Evolutionary conservation across 2,888 invertebrate genomes (phyloP).

Genomic region (Netelia inedita): DNA sequence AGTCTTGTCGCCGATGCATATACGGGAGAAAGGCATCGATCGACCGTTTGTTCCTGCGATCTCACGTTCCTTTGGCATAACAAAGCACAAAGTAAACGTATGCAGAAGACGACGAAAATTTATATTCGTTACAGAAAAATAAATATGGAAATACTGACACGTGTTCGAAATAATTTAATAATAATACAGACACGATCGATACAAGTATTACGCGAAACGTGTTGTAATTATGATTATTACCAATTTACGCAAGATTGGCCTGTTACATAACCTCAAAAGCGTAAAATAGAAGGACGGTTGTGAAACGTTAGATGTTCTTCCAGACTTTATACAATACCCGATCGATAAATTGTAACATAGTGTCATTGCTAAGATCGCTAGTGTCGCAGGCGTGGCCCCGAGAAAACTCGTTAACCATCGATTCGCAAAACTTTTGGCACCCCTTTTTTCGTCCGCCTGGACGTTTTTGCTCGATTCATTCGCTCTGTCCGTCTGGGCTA

Average conservation of each 20-base stretch:
- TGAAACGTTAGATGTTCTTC: not conserved
- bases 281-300: not conserved
- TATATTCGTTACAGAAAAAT: too few species aligned
- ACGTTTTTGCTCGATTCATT: constrained; percentile 44
- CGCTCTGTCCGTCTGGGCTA: constrained; percentile 52
- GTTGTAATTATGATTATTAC: too few species aligned
- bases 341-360: not conserved
- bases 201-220: too few species aligned
- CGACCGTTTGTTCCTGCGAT: not conserved
- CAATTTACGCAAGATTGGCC: too few species aligned
- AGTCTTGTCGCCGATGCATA: not conserved
- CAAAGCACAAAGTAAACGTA: too few species aligned
- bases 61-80: not conserved
- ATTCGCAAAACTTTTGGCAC: constrained; percentile 75
- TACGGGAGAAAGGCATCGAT: constrained; percentile 25
- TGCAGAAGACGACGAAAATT: too few species aligned
- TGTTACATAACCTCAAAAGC: too few species aligned
- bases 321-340: too few species aligned
- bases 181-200: too few species aligned
- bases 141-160: too few species aligned
- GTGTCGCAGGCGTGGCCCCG: constrained; percentile 64
- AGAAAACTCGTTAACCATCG: constrained; percentile 77
- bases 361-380: not conserved
- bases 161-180: too few species aligned
- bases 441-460: constrained; percentile 16